Conservation (phyloP, 2,888 invertebrate species). For the Orchesellides sinensis region DNA sequence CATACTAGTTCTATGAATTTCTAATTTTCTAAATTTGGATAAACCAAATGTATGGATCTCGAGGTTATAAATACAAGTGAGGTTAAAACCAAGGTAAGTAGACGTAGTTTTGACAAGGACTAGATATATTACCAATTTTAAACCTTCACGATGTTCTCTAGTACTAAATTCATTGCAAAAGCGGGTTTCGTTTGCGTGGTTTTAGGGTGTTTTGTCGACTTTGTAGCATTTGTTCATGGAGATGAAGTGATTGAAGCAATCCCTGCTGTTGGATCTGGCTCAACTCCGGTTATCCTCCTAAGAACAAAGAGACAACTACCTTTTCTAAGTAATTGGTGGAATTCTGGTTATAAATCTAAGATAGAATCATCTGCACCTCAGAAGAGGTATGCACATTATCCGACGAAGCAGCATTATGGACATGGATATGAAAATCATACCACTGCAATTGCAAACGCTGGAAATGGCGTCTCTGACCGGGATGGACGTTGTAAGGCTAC, state of each 20-base stretch:
- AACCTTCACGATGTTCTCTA: conserved; percentile 30
- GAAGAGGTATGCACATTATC: conserved; percentile 19
- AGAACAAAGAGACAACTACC: conserved; percentile 69
- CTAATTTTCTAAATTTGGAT: background rate
- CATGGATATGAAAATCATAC: conserved; percentile 40
- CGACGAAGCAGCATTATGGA: background rate
- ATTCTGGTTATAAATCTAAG: conserved; percentile 28
- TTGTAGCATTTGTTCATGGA: conserved; percentile 31
- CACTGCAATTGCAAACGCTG: background rate
- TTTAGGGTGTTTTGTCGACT: conserved; percentile 36
- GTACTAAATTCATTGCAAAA: background rate
- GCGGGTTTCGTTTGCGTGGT: conserved; percentile 33
- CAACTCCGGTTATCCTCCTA: conserved; percentile 33
- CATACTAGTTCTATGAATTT: too few relatives aligned
- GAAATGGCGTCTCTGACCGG: conserved; percentile 65
- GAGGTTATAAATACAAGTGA: background rate
- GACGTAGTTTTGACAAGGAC: background rate
- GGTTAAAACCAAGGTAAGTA: background rate
- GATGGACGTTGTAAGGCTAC: conserved; percentile 57
- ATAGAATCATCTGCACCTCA: conserved; percentile 32
- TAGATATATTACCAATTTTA: background rate
- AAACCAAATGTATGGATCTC: background rate
- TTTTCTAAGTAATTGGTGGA: conserved; percentile 72
- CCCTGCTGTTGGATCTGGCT: conserved; percentile 34
- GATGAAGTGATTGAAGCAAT: conserved; percentile 47